Percentiles rank a stretch among this genome's conserved stretches.
Conservation (phyloP, 2,797 vertebrate species). For the Sebastes nivosus region DNA sequence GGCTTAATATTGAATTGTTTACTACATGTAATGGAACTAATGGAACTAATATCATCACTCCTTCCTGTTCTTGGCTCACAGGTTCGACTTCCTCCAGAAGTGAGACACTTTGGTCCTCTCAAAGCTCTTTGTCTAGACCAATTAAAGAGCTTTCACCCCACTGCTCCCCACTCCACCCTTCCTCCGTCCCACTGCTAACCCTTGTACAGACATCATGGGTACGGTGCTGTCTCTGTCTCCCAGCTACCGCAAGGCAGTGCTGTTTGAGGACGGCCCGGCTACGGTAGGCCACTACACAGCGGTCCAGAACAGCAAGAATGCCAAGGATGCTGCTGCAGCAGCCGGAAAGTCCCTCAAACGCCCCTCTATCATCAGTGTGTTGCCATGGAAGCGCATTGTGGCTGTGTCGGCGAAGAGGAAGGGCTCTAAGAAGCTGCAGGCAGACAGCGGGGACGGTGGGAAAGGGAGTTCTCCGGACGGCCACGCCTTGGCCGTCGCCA, state of each 20-base stretch:
- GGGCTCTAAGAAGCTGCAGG: constrained; percentile 90
- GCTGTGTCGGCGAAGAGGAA: constrained; percentile 93
- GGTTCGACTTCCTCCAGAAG: constrained; percentile 43
- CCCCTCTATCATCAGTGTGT: constrained; percentile 89
- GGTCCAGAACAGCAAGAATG: constrained; percentile 93
- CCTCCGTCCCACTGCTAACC: constrained; percentile 6
- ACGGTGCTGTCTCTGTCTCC: constrained; percentile 94
- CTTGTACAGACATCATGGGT: constrained; percentile 82
- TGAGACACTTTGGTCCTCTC: constrained; percentile 17
- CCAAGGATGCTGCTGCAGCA: constrained; percentile 82
- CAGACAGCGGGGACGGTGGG: constrained; percentile 83
- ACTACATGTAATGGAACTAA: not conserved
- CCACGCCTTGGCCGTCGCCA: constrained; percentile 30
- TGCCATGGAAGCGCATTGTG: constrained; percentile 94
- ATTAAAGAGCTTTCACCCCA: constrained; percentile 16
- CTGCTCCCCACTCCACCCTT: not conserved
- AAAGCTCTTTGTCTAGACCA: constrained; percentile 20
- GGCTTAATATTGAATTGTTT: not conserved
- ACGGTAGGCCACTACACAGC: constrained; percentile 91
- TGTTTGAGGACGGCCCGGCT: constrained; percentile 91
- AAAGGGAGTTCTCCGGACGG: constrained; percentile 82
- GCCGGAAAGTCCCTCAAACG: constrained; percentile 87
- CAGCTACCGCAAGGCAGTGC: constrained; percentile 91
- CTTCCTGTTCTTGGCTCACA: constrained; percentile 35
- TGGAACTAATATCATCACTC: not conserved